phyloP scores from a whole-genome alignment of 2,888 invertebrate genomes.

The Archips crataeganus region DNA sequence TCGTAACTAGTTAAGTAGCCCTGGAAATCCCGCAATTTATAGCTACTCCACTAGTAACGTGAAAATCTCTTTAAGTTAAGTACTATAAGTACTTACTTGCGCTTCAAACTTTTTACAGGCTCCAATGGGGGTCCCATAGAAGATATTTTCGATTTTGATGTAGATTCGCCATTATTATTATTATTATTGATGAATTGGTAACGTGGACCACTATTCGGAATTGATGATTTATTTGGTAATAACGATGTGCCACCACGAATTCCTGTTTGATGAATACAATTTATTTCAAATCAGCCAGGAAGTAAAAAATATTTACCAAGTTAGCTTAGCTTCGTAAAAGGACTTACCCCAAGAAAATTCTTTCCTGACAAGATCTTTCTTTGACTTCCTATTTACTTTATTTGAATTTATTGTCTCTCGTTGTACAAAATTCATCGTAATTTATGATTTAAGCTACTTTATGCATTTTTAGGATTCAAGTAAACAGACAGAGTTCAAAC shows the following conservation, averaged over 20 bases:
- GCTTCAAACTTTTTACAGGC: conserved; percentile 65
- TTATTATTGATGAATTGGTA: conserved; percentile 63
- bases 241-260: conserved; percentile 62
- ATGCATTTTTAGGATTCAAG: too few species aligned
- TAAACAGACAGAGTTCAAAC: not conserved
- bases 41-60: too few species aligned
- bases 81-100: conserved; percentile 58
- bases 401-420: conserved; percentile 58
- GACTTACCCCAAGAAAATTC: conserved; percentile 62
- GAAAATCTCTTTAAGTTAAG: too few species aligned
- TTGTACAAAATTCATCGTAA: conserved; percentile 74
- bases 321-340: too few species aligned
- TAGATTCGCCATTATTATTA: conserved; percentile 48
- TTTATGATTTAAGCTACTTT: not conserved
- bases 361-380: conserved; percentile 68
- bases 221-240: conserved; percentile 54
- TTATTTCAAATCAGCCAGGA: conserved; percentile 5
- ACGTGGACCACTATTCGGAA: conserved; percentile 61
- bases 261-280: conserved; percentile 53
- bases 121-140: conserved; percentile 76
- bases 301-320: not conserved
- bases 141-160: conserved; percentile 51
- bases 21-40: too few species aligned
- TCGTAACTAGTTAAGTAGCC: too few species aligned
- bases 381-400: conserved; percentile 53